Evolutionary conservation across 2,113 vertebrate genomes (phyloP).

Genomic region (Labeo rohita): DNA sequence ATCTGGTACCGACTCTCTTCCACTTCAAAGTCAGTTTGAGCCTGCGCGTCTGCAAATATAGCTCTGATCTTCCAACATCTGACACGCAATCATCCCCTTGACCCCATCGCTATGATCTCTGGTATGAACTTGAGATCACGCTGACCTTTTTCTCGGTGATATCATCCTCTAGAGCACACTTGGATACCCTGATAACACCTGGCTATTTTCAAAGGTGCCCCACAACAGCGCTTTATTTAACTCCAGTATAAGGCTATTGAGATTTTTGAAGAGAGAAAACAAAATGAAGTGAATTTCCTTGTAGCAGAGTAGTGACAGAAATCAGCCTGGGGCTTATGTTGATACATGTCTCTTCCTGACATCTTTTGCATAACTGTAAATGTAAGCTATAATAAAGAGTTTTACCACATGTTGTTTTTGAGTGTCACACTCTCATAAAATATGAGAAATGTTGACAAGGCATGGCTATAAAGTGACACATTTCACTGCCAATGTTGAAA

Average conservation of each 20-base stretch:
- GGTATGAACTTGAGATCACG: slow-evolving; percentile 12
- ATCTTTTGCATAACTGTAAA: slow-evolving; percentile 35
- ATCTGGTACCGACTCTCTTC: background rate
- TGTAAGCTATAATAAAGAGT: slow-evolving; percentile 33
- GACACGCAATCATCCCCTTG: slow-evolving; percentile 21
- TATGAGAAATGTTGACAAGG: slow-evolving; percentile 42
- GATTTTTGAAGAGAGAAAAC: background rate
- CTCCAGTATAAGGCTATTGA: background rate
- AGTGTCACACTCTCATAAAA: slow-evolving; percentile 43
- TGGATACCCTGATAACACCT: background rate
- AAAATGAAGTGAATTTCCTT: slow-evolving; percentile 3
- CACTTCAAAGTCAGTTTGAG: slow-evolving; percentile 27
- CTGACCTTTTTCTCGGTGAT: slow-evolving; percentile 14
- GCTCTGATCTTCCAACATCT: slow-evolving; percentile 34
- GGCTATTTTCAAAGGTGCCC: background rate
- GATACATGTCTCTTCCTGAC: slow-evolving; percentile 46
- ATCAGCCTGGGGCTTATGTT: slow-evolving; percentile 28
- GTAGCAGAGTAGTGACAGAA: background rate
- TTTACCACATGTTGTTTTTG: slow-evolving; percentile 27
- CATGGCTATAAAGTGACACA: slow-evolving; percentile 21
- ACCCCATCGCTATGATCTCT: slow-evolving; percentile 22
- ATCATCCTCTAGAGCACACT: slow-evolving; percentile 5
- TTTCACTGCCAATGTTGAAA: slow-evolving; percentile 40
- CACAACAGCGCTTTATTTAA: background rate
- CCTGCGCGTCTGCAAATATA: slow-evolving; percentile 11